Percentiles rank a stretch among this genome's conserved stretches.
Conservation (phyloP, 2,797 vertebrate genomes). For the Catamblyrhynchus diadema region DNA sequence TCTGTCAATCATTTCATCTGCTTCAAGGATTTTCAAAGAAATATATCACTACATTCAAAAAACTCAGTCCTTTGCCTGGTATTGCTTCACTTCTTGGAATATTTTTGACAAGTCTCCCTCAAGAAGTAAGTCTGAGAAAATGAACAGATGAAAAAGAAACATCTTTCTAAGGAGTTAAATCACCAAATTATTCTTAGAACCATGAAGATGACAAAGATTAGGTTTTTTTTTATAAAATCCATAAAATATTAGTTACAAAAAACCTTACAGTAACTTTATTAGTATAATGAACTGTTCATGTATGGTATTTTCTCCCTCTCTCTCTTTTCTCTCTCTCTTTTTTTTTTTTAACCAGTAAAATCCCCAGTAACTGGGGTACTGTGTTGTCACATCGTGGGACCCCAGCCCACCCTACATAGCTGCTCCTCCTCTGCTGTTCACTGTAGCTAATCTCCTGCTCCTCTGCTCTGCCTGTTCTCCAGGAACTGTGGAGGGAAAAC, state of each 20-base stretch:
- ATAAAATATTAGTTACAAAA: neutral
- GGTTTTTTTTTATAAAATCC: neutral
- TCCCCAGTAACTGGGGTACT: accelerated
- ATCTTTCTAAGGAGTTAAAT: neutral
- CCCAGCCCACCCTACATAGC: accelerated
- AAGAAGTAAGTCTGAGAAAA: neutral
- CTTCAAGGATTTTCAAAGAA: neutral
- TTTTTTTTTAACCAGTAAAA: neutral
- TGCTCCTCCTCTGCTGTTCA: neutral
- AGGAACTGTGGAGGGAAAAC: neutral
- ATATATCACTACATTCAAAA: neutral
- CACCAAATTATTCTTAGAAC: neutral
- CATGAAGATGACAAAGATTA: neutral
- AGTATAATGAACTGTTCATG: neutral
- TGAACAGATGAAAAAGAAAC: neutral
- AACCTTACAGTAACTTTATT: neutral
- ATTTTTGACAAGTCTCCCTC: neutral
- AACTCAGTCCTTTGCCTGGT: neutral
- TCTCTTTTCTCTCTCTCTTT: no score
- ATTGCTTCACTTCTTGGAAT: slow-evolving; percentile 10
- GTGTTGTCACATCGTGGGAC: accelerated
- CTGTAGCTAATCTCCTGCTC: neutral
- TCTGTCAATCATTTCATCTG: neutral
- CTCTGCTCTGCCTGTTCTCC: neutral
- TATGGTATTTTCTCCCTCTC: neutral